A percentile compares a stretch with the other conserved stretches of the same genome.
Evolutionary conservation across 1,140 invertebrate species (phyloP).

Genomic region (Nymphalis io): DNA sequence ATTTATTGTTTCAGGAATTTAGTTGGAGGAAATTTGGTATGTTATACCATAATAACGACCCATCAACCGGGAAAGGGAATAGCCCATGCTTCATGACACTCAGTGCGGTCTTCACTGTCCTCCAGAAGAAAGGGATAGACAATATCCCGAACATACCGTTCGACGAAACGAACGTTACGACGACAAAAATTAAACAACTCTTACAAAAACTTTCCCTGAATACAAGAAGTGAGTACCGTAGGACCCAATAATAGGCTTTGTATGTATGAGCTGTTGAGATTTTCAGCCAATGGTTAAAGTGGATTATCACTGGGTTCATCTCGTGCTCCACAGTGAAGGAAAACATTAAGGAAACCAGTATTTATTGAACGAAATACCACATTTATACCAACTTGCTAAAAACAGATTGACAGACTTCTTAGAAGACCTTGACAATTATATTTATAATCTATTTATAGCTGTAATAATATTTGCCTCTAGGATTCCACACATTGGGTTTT

Average conservation of each 20-base stretch:
- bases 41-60: slow-evolving; percentile 86
- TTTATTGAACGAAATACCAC: no score
- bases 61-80: slow-evolving; percentile 81
- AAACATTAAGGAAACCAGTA: no score
- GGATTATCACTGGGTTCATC: no score
- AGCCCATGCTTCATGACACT: slow-evolving; percentile 88
- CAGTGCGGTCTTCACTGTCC: slow-evolving; percentile 84
- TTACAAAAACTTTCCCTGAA: slow-evolving; percentile 84
- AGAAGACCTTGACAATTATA: no score
- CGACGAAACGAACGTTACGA: slow-evolving; percentile 68
- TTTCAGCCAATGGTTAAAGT: no score
- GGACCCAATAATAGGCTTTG: background rate
- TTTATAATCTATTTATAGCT: no score
- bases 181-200: slow-evolving; percentile 82
- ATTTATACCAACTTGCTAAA: no score
- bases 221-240: slow-evolving; percentile 88
- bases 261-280: no score
- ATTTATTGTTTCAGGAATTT: slow-evolving; percentile 82
- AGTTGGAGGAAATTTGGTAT: slow-evolving; percentile 87
- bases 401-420: no score
- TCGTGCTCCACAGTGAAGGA: no score
- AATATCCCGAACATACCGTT: slow-evolving; percentile 67
- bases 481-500: no score
- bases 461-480: no score
- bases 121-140: slow-evolving; percentile 82